These are phyloP conservation scores for Turritopsis dohrnii DNA, from an alignment of 30 jellyfish, hydroid and myxozoan genomes.

Conservation along the genomic window DNA sequence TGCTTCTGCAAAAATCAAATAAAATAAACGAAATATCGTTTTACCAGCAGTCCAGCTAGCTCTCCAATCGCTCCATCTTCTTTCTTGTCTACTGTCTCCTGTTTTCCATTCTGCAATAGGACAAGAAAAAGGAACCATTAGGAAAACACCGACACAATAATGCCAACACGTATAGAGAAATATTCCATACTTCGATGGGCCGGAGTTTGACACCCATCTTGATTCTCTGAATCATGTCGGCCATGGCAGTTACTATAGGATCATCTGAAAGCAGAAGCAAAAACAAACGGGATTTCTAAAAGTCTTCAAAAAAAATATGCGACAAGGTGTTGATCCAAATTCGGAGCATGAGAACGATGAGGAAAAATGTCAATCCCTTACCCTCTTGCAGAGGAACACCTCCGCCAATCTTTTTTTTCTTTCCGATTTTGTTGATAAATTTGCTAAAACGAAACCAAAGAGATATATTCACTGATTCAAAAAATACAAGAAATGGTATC, in stretches of 20 bases:
- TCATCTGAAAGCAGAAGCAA: neutral
- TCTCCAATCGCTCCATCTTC: constrained; percentile 24
- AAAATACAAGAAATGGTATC: neutral
- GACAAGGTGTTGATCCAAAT: neutral
- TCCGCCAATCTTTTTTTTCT: neutral
- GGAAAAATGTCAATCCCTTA: neutral
- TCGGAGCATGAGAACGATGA: neutral
- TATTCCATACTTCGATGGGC: constrained; percentile 24
- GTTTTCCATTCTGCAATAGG: neutral
- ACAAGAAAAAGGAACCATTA: neutral
- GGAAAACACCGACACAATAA: too few relatives aligned
- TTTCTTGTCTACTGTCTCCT: neutral
- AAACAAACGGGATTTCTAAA: neutral
- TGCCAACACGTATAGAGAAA: too few relatives aligned
- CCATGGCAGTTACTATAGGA: constrained; percentile 54
- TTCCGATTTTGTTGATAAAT: constrained; percentile 15
- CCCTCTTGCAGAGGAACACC: neutral
- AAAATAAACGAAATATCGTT: neutral
- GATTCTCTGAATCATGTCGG: constrained; percentile 88
- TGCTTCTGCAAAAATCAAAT: neutral
- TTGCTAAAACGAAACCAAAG: neutral
- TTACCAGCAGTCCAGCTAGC: constrained; percentile 39
- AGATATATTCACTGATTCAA: neutral
- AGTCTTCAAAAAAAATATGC: neutral
- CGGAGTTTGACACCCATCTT: constrained; percentile 57